Conservation (phyloP, 2,888 invertebrate species). For the Drosophila austrosaltans region DNA sequence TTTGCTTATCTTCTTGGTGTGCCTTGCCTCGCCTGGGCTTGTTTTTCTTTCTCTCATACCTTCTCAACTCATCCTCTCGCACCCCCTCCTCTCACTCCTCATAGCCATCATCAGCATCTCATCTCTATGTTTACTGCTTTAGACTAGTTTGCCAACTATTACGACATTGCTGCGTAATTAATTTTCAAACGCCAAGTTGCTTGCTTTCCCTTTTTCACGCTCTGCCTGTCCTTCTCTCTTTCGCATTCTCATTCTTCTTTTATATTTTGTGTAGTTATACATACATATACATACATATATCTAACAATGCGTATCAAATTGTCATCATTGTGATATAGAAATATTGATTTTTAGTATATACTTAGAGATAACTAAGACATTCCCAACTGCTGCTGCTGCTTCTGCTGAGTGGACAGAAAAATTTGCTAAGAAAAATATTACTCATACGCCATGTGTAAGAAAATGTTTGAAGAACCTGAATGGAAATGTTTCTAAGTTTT, state of each 20-base stretch:
- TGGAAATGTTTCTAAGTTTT: not conserved
- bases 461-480: not conserved
- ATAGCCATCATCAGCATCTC: slow-evolving; percentile 1
- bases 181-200: slow-evolving; percentile 30
- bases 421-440: not conserved
- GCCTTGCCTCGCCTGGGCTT: slow-evolving; percentile 25
- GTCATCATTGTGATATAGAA: not conserved
- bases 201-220: slow-evolving; percentile 1
- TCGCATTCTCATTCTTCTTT: not conserved
- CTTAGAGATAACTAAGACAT: no score
- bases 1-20: slow-evolving; percentile 71
- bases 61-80: not conserved
- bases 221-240: not conserved
- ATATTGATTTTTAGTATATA: slow-evolving; percentile 1
- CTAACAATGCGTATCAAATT: not conserved
- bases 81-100: not conserved
- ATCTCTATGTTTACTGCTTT: slow-evolving; percentile 12
- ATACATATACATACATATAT: not conserved
- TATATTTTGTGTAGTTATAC: not conserved
- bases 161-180: slow-evolving; percentile 51
- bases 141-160: slow-evolving; percentile 49
- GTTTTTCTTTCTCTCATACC: slow-evolving; percentile 37
- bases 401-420: not conserved
- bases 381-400: no score
- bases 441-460: not conserved